Percentiles rank a stretch among this genome's conserved stretches.
These are phyloP conservation scores for Papilio polyxenes DNA, from an alignment of 1,140 invertebrate species.

Conservation along the genomic window DNA sequence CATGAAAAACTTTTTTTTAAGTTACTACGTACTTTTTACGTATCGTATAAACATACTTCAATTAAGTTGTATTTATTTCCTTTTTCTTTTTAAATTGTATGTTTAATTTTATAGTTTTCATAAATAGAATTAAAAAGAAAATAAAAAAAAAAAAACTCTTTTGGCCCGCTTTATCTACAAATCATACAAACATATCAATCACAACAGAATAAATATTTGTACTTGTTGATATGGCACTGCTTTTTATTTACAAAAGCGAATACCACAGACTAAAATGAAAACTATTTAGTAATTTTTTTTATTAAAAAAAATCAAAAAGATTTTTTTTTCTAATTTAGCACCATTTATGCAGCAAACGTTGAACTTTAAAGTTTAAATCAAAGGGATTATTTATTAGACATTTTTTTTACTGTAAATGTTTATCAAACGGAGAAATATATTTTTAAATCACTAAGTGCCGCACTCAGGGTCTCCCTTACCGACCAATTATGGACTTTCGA, in stretches of 20 bases:
- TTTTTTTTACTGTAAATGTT: background rate
- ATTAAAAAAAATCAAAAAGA: background rate
- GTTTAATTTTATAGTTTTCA: background rate
- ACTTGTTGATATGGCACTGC: conserved; percentile 47
- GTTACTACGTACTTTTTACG: background rate
- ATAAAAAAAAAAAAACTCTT: background rate
- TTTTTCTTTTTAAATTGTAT: background rate
- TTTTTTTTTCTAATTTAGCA: conserved; percentile 16
- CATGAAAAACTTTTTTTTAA: background rate
- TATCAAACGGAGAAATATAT: background rate
- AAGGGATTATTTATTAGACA: background rate
- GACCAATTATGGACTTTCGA: background rate
- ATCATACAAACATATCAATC: conserved; percentile 9
- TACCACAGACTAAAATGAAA: conserved; percentile 1
- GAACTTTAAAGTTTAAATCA: background rate
- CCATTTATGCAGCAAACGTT: conserved; percentile 25
- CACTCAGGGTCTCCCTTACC: background rate
- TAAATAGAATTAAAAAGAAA: background rate
- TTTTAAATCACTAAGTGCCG: background rate
- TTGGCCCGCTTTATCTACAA: background rate
- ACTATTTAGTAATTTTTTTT: conserved; percentile 27
- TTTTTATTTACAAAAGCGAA: conserved; percentile 5
- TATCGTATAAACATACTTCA: background rate
- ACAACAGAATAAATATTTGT: conserved; percentile 44
- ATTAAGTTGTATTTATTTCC: background rate